Conservation (phyloP, 2,888 invertebrate genomes). For the Adela reaumurella region DNA sequence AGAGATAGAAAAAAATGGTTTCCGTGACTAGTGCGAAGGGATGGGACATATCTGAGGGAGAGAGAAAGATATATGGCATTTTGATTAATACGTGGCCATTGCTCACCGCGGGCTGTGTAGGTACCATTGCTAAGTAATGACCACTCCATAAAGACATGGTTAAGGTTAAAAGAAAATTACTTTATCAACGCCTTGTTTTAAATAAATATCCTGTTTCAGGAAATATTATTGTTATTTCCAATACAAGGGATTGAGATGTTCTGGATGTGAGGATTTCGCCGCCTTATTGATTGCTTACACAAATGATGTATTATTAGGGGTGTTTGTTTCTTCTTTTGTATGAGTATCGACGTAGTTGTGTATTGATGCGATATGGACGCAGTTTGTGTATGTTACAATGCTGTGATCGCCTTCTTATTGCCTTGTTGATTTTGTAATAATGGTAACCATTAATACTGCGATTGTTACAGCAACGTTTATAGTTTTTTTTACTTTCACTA, state of each 20-base stretch:
- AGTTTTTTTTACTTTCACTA: too few relatives aligned
- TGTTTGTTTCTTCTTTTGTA: conserved; percentile 25
- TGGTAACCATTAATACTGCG: too few relatives aligned
- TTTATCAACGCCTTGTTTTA: conserved; percentile 58
- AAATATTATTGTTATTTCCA: conserved; percentile 55
- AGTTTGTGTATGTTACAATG: not conserved
- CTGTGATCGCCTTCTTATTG: not conserved
- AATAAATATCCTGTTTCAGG: conserved; percentile 58
- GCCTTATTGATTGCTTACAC: conserved; percentile 49
- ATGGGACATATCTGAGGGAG: conserved; percentile 30
- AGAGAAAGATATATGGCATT: conserved; percentile 49
- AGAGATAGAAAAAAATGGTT: conserved; percentile 37
- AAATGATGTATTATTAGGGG: conserved; percentile 42
- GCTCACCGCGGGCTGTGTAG: conserved; percentile 55
- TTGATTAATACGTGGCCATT: conserved; percentile 56
- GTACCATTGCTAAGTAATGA: conserved; percentile 57
- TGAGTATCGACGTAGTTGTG: too few relatives aligned
- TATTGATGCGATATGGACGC: conserved; percentile 1
- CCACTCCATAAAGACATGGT: conserved; percentile 57
- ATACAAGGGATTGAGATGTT: conserved; percentile 55
- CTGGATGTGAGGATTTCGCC: conserved; percentile 43
- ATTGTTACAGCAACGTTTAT: too few relatives aligned
- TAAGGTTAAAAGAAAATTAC: conserved; percentile 58
- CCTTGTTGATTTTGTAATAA: conserved; percentile 2
- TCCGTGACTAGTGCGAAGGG: conserved; percentile 41